phyloP scores from a whole-genome alignment of 2,888 invertebrate genomes.

The Lasioglossum zephyrum region DNA sequence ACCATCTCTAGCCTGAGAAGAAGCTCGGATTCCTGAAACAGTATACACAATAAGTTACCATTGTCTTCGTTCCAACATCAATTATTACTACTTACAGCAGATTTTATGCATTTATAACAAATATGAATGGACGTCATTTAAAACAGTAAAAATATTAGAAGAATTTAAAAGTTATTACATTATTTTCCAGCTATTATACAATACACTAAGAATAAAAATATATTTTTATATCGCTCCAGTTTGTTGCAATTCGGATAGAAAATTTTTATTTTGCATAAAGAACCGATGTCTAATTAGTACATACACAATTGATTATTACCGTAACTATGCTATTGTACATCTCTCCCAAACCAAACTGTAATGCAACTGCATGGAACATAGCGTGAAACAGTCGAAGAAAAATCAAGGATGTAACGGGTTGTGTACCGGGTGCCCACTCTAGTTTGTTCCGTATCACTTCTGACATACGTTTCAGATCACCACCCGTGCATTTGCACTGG shows the following conservation, averaged over 20 bases:
- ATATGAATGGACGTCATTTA: too few relatives aligned
- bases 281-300: neutral
- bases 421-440: slow-evolving; percentile 86
- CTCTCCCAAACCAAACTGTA: slow-evolving; percentile 85
- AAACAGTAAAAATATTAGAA: too few relatives aligned
- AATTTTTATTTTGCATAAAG: too few relatives aligned
- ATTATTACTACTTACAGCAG: neutral
- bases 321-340: slow-evolving; percentile 86
- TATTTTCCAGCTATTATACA: too few relatives aligned
- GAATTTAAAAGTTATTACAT: too few relatives aligned
- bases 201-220: too few relatives aligned
- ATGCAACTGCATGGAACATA: slow-evolving; percentile 87
- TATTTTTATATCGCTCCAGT: too few relatives aligned
- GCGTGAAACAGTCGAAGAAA: slow-evolving; percentile 89
- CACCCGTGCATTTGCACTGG: slow-evolving; percentile 93
- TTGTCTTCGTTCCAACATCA: neutral
- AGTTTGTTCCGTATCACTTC: slow-evolving; percentile 92
- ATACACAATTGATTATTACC: slow-evolving; percentile 77
- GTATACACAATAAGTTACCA: neutral
- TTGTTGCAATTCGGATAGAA: too few relatives aligned
- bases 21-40: slow-evolving; percentile 86
- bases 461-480: slow-evolving; percentile 95
- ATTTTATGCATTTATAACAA: too few relatives aligned
- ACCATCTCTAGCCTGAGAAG: slow-evolving; percentile 90
- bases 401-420: slow-evolving; percentile 88